These are phyloP conservation scores for Acronicta leporina DNA, from an alignment of 2,888 invertebrate species.

Conservation along the genomic window DNA sequence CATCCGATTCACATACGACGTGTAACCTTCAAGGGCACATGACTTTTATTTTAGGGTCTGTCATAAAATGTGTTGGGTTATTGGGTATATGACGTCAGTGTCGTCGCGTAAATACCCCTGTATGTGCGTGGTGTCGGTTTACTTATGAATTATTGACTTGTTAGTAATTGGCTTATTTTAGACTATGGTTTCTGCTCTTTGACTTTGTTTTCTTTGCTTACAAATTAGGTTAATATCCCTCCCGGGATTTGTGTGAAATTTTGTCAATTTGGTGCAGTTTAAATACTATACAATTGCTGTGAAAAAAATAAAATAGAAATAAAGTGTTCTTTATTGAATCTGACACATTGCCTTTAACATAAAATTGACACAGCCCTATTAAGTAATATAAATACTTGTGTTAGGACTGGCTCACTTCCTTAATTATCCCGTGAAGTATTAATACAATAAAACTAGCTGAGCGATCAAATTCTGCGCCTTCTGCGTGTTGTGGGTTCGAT, in stretches of 20 bases:
- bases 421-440: no score
- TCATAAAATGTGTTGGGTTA: slow-evolving; percentile 30
- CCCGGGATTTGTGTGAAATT: background rate
- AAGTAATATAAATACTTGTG: no score
- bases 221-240: background rate
- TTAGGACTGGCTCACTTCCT: no score
- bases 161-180: background rate
- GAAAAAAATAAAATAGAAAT: no score
- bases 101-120: slow-evolving; percentile 13
- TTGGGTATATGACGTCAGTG: slow-evolving; percentile 32
- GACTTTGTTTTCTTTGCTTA: background rate
- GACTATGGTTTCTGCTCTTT: background rate
- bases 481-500: no score
- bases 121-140: slow-evolving; percentile 39
- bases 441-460: no score
- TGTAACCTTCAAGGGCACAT: slow-evolving; percentile 45
- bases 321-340: no score
- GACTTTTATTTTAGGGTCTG: slow-evolving; percentile 52
- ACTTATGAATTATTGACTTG: slow-evolving; percentile 21
- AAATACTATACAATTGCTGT: no score
- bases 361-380: no score
- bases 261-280: background rate
- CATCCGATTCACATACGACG: slow-evolving; percentile 34
- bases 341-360: no score
- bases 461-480: no score